Evolutionary conservation across 2,797 vertebrate species (phyloP).

Genomic region (Podarcis siculus): DNA sequence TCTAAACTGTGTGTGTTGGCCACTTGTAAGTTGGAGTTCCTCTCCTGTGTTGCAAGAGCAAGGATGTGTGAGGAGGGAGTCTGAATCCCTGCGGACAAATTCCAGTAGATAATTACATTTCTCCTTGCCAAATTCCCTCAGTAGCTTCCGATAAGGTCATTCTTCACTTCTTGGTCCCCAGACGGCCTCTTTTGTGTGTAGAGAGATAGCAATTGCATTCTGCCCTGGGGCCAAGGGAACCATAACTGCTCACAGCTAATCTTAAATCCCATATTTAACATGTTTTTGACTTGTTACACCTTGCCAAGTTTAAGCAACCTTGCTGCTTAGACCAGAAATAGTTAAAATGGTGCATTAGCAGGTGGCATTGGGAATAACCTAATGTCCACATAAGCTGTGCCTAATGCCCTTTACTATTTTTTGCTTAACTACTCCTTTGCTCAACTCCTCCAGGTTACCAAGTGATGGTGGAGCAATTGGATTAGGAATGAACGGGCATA

Average conservation of each 20-base stretch:
- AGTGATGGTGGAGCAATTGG: slow-evolving; percentile 41
- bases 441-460: slow-evolving; percentile 46
- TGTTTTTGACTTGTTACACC: not conserved
- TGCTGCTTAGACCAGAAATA: slow-evolving; percentile 8
- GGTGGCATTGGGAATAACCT: slow-evolving; percentile 49
- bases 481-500: slow-evolving; percentile 12
- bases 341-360: slow-evolving; percentile 37
- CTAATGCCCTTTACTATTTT: slow-evolving; percentile 9
- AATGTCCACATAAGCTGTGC: not conserved
- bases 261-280: not conserved
- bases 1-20: not conserved
- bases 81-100: accelerated
- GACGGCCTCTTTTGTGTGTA: not conserved
- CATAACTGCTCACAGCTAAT: not conserved
- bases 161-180: not conserved
- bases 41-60: not conserved
- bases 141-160: not conserved
- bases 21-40: not conserved
- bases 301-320: not conserved
- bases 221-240: not conserved
- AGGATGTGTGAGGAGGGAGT: accelerated
- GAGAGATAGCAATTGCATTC: not conserved
- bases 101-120: not conserved
- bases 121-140: not conserved
- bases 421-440: slow-evolving; percentile 28